phyloP scores from a whole-genome alignment of 2,113 vertebrate species.

The Lamprotornis superbus region DNA sequence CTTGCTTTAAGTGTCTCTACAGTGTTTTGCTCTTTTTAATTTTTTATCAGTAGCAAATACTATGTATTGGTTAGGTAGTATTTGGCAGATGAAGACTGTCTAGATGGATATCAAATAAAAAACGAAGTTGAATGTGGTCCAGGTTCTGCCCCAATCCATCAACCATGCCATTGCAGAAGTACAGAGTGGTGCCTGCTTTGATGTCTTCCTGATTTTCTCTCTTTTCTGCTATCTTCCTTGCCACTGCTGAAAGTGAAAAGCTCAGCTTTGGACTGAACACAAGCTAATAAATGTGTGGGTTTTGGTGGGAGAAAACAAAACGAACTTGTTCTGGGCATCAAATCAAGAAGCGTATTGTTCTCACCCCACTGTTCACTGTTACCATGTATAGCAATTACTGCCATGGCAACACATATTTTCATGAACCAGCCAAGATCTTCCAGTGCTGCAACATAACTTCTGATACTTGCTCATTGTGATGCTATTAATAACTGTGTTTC shows the following conservation, averaged over 20 bases:
- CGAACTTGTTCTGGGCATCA: slow-evolving; percentile 37
- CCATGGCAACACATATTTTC: slow-evolving; percentile 39
- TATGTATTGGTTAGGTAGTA: not conserved
- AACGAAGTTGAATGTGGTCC: not conserved
- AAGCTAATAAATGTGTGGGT: not conserved
- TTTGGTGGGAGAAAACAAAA: slow-evolving; percentile 26
- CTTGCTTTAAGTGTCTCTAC: not conserved
- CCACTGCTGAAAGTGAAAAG: not conserved
- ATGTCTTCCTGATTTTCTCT: not conserved
- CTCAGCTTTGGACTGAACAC: not conserved
- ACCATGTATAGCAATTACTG: slow-evolving; percentile 48
- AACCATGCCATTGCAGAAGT: not conserved
- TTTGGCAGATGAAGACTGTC: not conserved
- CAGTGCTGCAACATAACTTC: slow-evolving; percentile 16
- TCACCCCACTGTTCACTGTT: not conserved
- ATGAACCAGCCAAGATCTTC: slow-evolving; percentile 37
- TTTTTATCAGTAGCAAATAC: not conserved
- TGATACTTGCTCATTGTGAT: slow-evolving; percentile 41
- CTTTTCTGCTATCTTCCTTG: not conserved
- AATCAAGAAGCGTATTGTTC: slow-evolving; percentile 52
- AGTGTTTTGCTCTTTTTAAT: not conserved
- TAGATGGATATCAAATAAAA: not conserved
- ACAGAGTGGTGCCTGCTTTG: not conserved
- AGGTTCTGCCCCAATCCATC: not conserved
- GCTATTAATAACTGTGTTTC: slow-evolving; percentile 57